phyloP scores from a whole-genome alignment of 2,888 invertebrate genomes.

The Phortica okadai region DNA sequence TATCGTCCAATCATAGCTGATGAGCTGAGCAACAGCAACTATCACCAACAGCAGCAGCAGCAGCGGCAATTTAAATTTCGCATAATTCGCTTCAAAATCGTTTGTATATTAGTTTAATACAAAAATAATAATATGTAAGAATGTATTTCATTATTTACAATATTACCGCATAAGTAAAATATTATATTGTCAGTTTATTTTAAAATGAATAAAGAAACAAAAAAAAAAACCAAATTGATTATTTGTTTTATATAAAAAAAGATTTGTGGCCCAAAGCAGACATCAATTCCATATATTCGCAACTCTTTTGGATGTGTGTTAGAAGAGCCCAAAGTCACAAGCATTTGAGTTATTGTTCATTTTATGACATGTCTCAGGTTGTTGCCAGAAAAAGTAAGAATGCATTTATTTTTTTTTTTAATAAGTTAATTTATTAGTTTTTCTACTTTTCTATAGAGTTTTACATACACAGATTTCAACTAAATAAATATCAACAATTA shows the following conservation, averaged over 20 bases:
- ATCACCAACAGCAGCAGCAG: neutral
- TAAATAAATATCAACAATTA: conserved; percentile 73
- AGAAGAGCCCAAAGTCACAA: too few species aligned
- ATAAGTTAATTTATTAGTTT: conserved; percentile 48
- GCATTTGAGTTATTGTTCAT: too few species aligned
- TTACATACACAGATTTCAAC: conserved; percentile 70
- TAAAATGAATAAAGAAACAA: conserved; percentile 18
- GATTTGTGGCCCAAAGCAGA: too few species aligned
- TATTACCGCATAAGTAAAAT: conserved; percentile 23
- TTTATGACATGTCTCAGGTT: too few species aligned
- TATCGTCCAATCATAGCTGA: neutral
- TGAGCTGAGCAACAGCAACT: neutral
- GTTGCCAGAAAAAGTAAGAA: neutral
- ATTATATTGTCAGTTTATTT: conserved; percentile 23
- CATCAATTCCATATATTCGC: too few species aligned
- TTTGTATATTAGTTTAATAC: conserved; percentile 19
- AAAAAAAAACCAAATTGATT: neutral
- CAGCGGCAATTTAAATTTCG: neutral
- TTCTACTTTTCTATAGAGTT: conserved; percentile 62
- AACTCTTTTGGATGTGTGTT: too few species aligned
- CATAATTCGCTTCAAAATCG: conserved; percentile 1
- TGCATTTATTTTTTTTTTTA: conserved; percentile 42
- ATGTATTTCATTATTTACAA: conserved; percentile 11
- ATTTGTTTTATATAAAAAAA: too few species aligned
- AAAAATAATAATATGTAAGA: conserved; percentile 8